phyloP scores from a whole-genome alignment of 1,140 invertebrate genomes.

The Sminthurides bifidus region DNA sequence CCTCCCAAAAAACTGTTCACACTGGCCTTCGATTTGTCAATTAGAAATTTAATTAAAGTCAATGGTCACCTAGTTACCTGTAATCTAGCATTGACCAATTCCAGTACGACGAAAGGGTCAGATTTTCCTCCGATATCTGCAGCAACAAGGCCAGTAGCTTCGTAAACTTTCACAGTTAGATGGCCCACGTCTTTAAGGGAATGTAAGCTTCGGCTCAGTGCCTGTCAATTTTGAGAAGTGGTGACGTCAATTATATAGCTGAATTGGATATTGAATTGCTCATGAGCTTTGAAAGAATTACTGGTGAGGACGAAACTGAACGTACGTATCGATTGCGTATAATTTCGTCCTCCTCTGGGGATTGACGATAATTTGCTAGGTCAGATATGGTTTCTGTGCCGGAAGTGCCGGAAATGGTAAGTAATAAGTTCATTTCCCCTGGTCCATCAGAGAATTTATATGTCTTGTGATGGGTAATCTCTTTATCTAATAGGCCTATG shows the following conservation, averaged over 20 bases:
- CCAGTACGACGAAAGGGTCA: constrained; percentile 95
- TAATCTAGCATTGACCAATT: constrained; percentile 82
- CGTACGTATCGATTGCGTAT: constrained; percentile 65
- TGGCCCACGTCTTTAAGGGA: constrained; percentile 66
- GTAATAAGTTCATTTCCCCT: constrained; percentile 71
- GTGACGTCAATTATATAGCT: neutral
- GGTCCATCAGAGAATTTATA: constrained; percentile 76
- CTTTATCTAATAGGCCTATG: constrained; percentile 67
- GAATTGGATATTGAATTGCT: neutral
- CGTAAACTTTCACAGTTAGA: constrained; percentile 76
- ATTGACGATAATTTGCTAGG: constrained; percentile 68
- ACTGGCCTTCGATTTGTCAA: neutral
- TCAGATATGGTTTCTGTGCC: constrained; percentile 85
- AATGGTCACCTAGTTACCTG: constrained; percentile 47
- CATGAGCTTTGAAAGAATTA: neutral
- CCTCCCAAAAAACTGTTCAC: too few species aligned
- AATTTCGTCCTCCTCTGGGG: constrained; percentile 52
- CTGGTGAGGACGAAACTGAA: constrained; percentile 1
- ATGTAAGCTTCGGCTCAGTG: constrained; percentile 14
- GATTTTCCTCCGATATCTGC: constrained; percentile 86
- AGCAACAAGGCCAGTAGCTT: constrained; percentile 74
- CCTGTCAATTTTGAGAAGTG: constrained; percentile 33
- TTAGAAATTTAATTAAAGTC: too few species aligned
- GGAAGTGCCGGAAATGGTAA: constrained; percentile 89
- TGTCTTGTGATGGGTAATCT: constrained; percentile 82